Percentiles rank a stretch among this genome's conserved stretches.
Evolutionary conservation across 2,113 vertebrate species (phyloP).

Genomic region (Smithornis capensis): DNA sequence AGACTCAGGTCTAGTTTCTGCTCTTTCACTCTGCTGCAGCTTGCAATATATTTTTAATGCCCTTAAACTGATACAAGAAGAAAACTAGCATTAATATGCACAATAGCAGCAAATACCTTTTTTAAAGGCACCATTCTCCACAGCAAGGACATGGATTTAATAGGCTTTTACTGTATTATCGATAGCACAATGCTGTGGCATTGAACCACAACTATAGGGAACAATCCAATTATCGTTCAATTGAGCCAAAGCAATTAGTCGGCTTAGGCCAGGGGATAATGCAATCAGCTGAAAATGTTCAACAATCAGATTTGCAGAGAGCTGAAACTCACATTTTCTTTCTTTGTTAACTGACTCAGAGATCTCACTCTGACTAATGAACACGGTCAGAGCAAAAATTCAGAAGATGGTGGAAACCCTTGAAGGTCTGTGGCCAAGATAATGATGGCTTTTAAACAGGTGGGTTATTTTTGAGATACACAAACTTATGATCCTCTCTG

Average conservation of each 20-base stretch:
- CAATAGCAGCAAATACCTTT: background rate
- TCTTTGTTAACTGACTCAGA: background rate
- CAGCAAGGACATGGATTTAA: constrained; percentile 22
- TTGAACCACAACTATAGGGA: constrained; percentile 35
- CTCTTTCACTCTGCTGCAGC: background rate
- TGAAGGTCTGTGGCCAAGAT: background rate
- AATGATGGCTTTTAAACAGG: background rate
- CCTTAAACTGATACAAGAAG: background rate
- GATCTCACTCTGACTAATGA: background rate
- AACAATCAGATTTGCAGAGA: constrained; percentile 6
- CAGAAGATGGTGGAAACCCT: background rate
- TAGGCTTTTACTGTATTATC: constrained; percentile 26
- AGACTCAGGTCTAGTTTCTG: background rate
- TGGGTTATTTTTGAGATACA: background rate
- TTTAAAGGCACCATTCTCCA: background rate
- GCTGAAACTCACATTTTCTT: background rate
- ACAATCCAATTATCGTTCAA: constrained; percentile 37
- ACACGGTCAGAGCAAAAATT: background rate
- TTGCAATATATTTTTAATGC: background rate
- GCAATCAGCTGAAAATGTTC: constrained; percentile 12
- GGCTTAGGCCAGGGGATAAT: constrained; percentile 16
- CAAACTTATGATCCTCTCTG: background rate
- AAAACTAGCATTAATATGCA: background rate
- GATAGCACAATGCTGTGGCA: background rate
- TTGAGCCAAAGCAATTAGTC: constrained; percentile 23